Conservation (phyloP, 1,140 invertebrate genomes). For the Plutomurus gul region DNA sequence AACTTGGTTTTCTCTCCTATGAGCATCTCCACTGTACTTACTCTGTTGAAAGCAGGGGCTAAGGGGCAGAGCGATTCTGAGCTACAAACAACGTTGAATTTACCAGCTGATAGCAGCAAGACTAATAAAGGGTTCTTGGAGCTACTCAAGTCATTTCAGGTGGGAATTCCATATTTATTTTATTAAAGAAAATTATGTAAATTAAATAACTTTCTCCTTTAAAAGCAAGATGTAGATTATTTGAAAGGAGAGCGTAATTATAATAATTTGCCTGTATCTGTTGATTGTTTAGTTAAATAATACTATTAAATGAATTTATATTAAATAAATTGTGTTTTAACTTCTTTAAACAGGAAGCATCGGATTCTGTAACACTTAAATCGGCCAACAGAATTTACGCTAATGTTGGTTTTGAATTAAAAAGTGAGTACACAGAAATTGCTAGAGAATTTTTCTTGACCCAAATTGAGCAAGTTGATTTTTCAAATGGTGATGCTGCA, state of each 20-base stretch:
- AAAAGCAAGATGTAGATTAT: too few species aligned
- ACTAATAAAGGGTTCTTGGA: slow-evolving; percentile 17
- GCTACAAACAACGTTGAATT: background rate
- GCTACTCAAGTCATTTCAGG: slow-evolving; percentile 17
- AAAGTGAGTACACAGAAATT: slow-evolving; percentile 31
- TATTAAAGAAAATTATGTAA: too few species aligned
- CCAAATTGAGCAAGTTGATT: slow-evolving; percentile 54
- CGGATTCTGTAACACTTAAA: slow-evolving; percentile 51
- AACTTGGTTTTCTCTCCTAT: slow-evolving; percentile 39
- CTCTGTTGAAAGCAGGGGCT: slow-evolving; percentile 36
- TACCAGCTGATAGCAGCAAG: slow-evolving; percentile 4
- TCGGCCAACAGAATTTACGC: slow-evolving; percentile 58
- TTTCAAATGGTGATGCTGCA: slow-evolving; percentile 49
- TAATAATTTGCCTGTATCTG: background rate
- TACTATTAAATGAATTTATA: background rate
- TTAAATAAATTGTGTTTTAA: background rate
- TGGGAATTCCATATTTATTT: background rate
- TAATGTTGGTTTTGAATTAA: slow-evolving; percentile 50
- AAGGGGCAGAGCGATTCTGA: slow-evolving; percentile 8
- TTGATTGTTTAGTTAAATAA: background rate
- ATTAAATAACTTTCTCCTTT: too few species aligned
- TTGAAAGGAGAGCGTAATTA: too few species aligned
- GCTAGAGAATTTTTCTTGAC: slow-evolving; percentile 52
- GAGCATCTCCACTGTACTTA: slow-evolving; percentile 32
- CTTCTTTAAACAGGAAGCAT: slow-evolving; percentile 5